phyloP scores from a whole-genome alignment of 2,113 vertebrate genomes.

The Sphaerodactylus townsendi region DNA sequence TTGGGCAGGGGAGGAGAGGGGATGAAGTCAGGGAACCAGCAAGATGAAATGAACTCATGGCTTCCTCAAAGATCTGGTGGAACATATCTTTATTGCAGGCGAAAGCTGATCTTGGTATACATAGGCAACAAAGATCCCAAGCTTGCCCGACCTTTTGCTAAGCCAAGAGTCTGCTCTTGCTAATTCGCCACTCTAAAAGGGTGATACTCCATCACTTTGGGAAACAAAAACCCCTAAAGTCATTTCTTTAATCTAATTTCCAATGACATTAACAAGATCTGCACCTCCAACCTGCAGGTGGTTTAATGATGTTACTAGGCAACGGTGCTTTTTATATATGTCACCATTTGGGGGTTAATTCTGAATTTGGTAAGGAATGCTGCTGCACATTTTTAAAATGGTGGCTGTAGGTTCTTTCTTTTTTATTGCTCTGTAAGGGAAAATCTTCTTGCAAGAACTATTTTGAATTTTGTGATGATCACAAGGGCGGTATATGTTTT shows the following conservation, averaged over 20 bases:
- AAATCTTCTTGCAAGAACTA: neutral
- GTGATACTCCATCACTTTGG: no score
- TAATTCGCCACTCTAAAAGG: no score
- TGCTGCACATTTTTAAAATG: neutral
- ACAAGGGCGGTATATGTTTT: neutral
- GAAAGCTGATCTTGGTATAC: no score
- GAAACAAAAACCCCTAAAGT: slow-evolving; percentile 48
- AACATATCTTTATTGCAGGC: no score
- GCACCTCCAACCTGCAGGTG: slow-evolving; percentile 69
- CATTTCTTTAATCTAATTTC: slow-evolving; percentile 70
- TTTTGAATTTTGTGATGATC: neutral
- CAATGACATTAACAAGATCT: slow-evolving; percentile 68
- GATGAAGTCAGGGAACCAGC: no score
- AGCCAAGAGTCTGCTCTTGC: no score
- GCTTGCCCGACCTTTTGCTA: no score
- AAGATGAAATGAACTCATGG: no score
- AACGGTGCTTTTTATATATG: slow-evolving; percentile 41
- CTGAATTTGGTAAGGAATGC: neutral
- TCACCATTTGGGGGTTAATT: slow-evolving; percentile 24
- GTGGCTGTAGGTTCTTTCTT: neutral
- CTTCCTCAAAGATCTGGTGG: no score
- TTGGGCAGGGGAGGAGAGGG: no score
- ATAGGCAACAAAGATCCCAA: no score
- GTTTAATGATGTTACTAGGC: slow-evolving; percentile 70
- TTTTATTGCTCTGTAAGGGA: neutral